Conservation (phyloP, 1,140 invertebrate genomes). For the Habropoda laboriosa region DNA sequence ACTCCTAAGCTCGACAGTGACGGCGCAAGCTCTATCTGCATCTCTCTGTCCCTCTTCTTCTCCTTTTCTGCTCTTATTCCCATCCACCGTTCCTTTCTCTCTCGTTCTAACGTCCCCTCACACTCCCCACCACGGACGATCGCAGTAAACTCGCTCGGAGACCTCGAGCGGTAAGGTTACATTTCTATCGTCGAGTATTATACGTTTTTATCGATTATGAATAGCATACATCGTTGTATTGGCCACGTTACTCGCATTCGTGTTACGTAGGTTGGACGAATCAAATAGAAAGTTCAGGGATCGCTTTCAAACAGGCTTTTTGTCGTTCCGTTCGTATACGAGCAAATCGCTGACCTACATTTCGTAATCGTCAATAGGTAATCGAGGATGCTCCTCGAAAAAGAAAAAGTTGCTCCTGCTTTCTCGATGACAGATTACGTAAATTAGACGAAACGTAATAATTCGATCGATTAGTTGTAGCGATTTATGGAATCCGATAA, state of each 20-base stretch:
- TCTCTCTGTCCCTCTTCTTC: constrained; percentile 31
- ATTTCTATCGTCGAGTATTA: constrained; percentile 44
- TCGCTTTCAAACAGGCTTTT: neutral
- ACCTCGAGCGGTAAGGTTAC: constrained; percentile 48
- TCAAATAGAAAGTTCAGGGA: constrained; percentile 5
- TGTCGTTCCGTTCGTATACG: neutral
- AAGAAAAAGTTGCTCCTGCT: constrained; percentile 11
- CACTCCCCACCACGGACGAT: neutral
- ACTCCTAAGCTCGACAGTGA: constrained; percentile 66
- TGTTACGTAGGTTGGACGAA: neutral
- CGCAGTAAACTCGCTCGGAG: constrained; percentile 28
- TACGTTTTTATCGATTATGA: constrained; percentile 50
- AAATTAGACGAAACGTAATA: neutral
- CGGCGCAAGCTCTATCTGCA: constrained; percentile 55
- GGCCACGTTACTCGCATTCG: neutral
- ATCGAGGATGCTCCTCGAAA: neutral
- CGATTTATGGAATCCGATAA: neutral
- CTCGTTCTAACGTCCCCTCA: neutral
- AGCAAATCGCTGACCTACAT: constrained; percentile 14
- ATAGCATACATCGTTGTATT: neutral
- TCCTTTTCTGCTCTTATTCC: constrained; percentile 5
- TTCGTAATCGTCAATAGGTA: neutral
- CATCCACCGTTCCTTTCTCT: neutral
- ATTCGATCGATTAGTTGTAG: neutral
- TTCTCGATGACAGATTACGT: neutral